These are phyloP conservation scores for Syrista parreyssii DNA, from an alignment of 2,888 invertebrate species.

Conservation along the genomic window DNA sequence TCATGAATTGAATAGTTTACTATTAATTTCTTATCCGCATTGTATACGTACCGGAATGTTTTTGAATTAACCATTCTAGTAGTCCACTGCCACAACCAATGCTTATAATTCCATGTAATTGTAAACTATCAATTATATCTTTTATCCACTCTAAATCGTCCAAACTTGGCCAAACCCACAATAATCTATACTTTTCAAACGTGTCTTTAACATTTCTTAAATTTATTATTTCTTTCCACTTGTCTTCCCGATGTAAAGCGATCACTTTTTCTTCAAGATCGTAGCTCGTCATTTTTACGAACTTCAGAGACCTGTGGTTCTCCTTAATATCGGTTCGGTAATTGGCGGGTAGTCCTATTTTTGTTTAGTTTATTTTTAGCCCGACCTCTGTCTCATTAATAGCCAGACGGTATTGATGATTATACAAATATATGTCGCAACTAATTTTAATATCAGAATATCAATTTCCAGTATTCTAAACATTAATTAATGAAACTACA, in stretches of 20 bases:
- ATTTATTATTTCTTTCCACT: slow-evolving; percentile 66
- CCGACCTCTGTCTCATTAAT: background rate
- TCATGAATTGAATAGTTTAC: background rate
- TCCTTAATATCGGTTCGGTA: background rate
- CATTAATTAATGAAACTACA: background rate
- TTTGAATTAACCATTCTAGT: slow-evolving; percentile 82
- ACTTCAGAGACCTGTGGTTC: background rate
- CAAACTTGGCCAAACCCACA: slow-evolving; percentile 82
- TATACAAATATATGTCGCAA: background rate
- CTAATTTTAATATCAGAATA: background rate
- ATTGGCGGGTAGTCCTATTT: background rate
- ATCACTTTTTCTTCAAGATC: slow-evolving; percentile 44
- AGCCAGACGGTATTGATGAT: background rate
- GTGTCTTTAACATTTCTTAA: slow-evolving; percentile 51
- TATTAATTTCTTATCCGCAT: background rate
- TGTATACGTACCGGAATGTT: slow-evolving; percentile 71
- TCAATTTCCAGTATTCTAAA: background rate
- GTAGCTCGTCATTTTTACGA: slow-evolving; percentile 20
- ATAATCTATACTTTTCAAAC: slow-evolving; percentile 69
- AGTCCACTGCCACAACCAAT: slow-evolving; percentile 85
- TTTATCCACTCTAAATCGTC: slow-evolving; percentile 73
- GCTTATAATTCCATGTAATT: slow-evolving; percentile 72
- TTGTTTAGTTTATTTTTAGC: background rate
- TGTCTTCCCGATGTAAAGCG: slow-evolving; percentile 37
- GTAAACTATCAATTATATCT: slow-evolving; percentile 63